phyloP scores from a whole-genome alignment of 53 echinoderm and acorn worm species.

The Glandiceps talaboti region DNA sequence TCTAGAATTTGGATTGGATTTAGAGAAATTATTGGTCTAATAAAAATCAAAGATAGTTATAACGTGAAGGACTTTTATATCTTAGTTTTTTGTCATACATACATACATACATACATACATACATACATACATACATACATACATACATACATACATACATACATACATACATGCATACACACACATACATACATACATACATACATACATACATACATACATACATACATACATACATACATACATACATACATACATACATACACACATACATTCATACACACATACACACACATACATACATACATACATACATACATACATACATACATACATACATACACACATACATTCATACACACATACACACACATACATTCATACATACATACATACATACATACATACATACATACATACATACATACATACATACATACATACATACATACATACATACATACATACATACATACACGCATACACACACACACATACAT shows the following conservation, averaged over 20 bases:
- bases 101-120: not conserved
- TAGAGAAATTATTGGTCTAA: no score
- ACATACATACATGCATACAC: not conserved
- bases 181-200: not conserved
- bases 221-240: not conserved
- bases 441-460: no score
- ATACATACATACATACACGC: not conserved
- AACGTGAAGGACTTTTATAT: no score
- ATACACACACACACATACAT: not conserved
- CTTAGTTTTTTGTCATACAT: no score
- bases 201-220: not conserved
- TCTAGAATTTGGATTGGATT: no score
- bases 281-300: not conserved
- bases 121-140: not conserved
- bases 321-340: not conserved
- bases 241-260: not conserved
- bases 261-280: not conserved
- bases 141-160: not conserved
- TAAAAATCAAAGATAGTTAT: no score
- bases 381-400: not conserved
- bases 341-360: not conserved
- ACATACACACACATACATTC: not conserved
- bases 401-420: not conserved
- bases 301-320: not conserved
- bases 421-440: no score